Evolutionary conservation across 2,113 vertebrate genomes (phyloP).

Genomic region (Tyto alba): DNA sequence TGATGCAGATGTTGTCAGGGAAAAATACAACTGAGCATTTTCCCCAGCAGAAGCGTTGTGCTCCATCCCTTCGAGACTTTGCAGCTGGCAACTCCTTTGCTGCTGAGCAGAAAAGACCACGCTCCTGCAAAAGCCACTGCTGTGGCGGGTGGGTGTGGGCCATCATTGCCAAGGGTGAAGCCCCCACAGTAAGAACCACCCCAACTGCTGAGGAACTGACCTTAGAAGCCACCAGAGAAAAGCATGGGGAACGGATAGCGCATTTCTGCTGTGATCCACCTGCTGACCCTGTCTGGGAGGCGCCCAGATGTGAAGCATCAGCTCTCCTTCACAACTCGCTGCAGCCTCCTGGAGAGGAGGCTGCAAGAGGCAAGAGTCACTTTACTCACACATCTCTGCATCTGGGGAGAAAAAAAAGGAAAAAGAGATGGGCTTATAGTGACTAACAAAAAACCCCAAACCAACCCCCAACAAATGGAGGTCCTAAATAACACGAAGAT

Average conservation of each 20-base stretch:
- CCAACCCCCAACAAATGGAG: too few species aligned
- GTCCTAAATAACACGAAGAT: too few species aligned
- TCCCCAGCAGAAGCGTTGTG: not conserved
- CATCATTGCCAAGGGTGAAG: not conserved
- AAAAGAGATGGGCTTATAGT: not conserved
- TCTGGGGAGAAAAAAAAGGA: not conserved
- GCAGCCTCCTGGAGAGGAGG: not conserved
- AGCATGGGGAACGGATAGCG: fast-evolving
- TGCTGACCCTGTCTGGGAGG: not conserved
- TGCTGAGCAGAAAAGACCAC: not conserved
- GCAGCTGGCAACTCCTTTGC: not conserved
- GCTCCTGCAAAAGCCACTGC: not conserved
- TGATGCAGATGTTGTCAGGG: not conserved
- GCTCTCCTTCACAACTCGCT: not conserved
- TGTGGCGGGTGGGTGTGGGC: not conserved
- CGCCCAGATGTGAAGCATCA: not conserved
- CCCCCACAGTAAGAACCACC: not conserved
- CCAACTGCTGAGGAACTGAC: not conserved
- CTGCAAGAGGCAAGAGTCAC: not conserved
- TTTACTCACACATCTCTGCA: not conserved
- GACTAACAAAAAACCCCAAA: not conserved
- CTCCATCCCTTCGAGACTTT: not conserved
- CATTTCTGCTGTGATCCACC: not conserved
- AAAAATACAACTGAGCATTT: not conserved
- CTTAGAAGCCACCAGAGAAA: not conserved